Conservation (phyloP, 2,888 invertebrate genomes). For the Tenthredo mesomela region DNA sequence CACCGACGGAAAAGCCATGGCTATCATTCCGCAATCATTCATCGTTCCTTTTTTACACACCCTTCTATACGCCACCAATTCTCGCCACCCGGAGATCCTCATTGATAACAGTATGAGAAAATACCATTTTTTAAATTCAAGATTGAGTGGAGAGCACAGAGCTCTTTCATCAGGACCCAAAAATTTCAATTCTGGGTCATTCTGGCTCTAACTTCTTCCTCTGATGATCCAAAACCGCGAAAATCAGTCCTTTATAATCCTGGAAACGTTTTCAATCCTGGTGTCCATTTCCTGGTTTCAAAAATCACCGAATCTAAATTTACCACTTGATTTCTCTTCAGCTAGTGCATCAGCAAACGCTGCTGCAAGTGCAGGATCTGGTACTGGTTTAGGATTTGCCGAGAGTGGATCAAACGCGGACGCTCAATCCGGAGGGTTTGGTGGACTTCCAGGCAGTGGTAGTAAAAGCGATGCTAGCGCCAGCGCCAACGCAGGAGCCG, state of each 20-base stretch:
- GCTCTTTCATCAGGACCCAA: background rate
- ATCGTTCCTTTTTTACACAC: slow-evolving; percentile 46
- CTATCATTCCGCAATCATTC: background rate
- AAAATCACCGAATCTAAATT: background rate
- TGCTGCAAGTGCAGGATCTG: slow-evolving; percentile 36
- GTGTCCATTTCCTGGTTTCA: background rate
- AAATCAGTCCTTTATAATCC: background rate
- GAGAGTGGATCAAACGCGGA: background rate
- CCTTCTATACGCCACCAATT: slow-evolving; percentile 33
- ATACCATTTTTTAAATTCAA: background rate
- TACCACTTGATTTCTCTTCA: background rate
- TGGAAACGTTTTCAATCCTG: background rate
- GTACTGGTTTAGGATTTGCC: background rate
- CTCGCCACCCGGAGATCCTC: background rate
- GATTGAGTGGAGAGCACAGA: background rate
- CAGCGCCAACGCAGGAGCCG: slow-evolving; percentile 27
- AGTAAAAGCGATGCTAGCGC: slow-evolving; percentile 7
- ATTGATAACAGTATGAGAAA: background rate
- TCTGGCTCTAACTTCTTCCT: background rate
- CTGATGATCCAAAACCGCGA: too few relatives aligned
- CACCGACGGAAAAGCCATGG: slow-evolving; percentile 9
- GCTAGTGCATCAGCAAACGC: slow-evolving; percentile 41
- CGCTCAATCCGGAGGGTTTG: background rate
- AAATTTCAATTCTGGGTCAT: background rate
- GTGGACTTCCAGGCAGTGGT: background rate